These are phyloP conservation scores for Diceros bicornis DNA, from an alignment of 2,797 vertebrate genomes.

Conservation along the genomic window DNA sequence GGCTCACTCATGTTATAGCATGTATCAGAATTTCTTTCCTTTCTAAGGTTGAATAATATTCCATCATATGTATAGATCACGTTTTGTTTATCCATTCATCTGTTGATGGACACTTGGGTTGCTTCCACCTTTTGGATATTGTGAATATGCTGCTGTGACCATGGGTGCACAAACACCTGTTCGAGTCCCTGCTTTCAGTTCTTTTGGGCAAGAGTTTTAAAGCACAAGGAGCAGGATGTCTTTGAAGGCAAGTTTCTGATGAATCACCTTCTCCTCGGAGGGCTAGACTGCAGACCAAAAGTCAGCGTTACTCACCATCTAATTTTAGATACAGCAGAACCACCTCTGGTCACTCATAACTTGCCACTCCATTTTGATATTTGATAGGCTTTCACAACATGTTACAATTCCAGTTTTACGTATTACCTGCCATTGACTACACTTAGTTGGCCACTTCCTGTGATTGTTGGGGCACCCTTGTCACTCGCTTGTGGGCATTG, in stretches of 20 bases:
- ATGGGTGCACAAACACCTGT: not conserved
- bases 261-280: slow-evolving; percentile 32
- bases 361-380: slow-evolving; percentile 48
- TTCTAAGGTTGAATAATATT: not conserved
- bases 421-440: not conserved
- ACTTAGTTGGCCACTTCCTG: not conserved
- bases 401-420: not conserved
- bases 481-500: not conserved
- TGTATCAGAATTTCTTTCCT: not conserved
- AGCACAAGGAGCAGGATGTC: not conserved
- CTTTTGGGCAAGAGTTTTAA: not conserved
- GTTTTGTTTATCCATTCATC: not conserved
- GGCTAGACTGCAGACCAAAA: slow-evolving; percentile 45
- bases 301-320: slow-evolving; percentile 67
- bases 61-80: not conserved
- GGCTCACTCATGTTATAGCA: not conserved
- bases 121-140: not conserved
- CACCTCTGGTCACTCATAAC: not conserved
- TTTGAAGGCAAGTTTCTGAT: slow-evolving; percentile 74
- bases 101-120: not conserved
- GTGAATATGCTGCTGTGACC: not conserved
- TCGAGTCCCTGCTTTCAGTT: not conserved
- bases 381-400: slow-evolving; percentile 39
- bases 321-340: slow-evolving; percentile 69
- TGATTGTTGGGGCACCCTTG: not conserved